Conservation (phyloP, 2,888 invertebrate species). For the Strigamia transsilvanica region DNA sequence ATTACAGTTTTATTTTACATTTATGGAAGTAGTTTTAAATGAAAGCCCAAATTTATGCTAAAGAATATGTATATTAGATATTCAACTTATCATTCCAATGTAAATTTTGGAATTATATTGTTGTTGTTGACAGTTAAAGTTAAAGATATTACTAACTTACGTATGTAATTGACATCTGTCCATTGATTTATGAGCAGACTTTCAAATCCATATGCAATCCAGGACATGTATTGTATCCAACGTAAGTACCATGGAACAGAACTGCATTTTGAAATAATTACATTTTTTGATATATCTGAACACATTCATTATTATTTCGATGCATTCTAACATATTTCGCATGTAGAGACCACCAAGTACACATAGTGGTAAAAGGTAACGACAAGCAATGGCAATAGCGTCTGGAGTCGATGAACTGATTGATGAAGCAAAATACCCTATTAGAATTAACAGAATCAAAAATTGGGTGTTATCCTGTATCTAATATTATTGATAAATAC, state of each 20-base stretch:
- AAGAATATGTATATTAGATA: too few relatives aligned
- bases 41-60: too few relatives aligned
- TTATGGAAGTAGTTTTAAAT: too few relatives aligned
- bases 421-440: slow-evolving; percentile 91
- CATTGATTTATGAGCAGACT: slow-evolving; percentile 64
- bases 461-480: too few relatives aligned
- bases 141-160: slow-evolving; percentile 16
- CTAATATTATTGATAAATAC: slow-evolving; percentile 65
- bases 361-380: slow-evolving; percentile 90
- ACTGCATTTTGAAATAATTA: slow-evolving; percentile 55
- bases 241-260: slow-evolving; percentile 60
- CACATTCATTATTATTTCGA: neutral
- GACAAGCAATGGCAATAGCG: slow-evolving; percentile 89
- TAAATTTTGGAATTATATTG: too few relatives aligned
- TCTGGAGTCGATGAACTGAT: slow-evolving; percentile 82
- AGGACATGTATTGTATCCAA: slow-evolving; percentile 63
- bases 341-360: slow-evolving; percentile 96
- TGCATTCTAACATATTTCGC: slow-evolving; percentile 78
- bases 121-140: too few relatives aligned
- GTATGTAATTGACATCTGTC: slow-evolving; percentile 61
- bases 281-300: too few relatives aligned
- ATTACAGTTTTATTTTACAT: too few relatives aligned
- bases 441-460: too few relatives aligned
- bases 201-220: slow-evolving; percentile 64
- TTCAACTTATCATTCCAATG: neutral